Conservation (phyloP, 2,113 vertebrate genomes). For the Cervus canadensis region DNA sequence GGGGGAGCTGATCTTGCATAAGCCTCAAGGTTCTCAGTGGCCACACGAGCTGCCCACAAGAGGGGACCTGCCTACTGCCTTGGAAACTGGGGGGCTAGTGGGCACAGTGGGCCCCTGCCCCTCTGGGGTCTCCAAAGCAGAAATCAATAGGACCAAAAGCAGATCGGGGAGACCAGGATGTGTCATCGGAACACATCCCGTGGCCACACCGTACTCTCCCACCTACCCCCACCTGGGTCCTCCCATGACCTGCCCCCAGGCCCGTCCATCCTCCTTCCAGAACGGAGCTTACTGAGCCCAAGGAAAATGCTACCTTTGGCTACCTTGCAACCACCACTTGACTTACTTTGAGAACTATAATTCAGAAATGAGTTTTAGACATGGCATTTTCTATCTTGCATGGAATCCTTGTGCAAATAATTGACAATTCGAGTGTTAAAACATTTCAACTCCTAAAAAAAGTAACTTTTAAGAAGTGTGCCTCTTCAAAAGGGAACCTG, state of each 20-base stretch:
- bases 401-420: not conserved
- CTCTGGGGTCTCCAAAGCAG: not conserved
- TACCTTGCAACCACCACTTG: accelerated
- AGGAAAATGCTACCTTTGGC: accelerated
- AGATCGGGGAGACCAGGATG: accelerated
- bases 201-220: not conserved
- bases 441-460: not conserved
- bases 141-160: accelerated
- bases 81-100: not conserved
- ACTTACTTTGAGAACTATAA: accelerated
- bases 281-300: accelerated
- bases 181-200: accelerated
- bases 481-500: too few species aligned
- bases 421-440: accelerated
- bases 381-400: not conserved
- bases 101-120: too few species aligned
- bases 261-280: accelerated
- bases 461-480: accelerated
- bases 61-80: accelerated
- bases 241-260: accelerated
- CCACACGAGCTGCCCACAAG: not conserved
- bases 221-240: not conserved
- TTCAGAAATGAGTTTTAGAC: not conserved
- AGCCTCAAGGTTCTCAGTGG: not conserved
- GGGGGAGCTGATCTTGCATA: not conserved